Conservation (phyloP, 2,113 vertebrate species). For the Tetrax tetrax region DNA sequence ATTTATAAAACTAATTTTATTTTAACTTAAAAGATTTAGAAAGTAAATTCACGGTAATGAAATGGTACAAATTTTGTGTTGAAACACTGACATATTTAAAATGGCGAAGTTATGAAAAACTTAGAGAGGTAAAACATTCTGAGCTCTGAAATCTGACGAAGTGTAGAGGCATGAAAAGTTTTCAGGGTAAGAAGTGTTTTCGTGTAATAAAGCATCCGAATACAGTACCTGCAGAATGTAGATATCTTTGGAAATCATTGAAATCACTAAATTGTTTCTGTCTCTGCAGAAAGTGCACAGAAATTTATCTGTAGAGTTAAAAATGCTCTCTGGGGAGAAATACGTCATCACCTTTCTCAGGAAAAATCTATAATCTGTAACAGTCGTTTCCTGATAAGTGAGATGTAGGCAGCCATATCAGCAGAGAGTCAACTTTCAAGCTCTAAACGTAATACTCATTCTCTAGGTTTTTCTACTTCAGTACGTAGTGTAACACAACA, state of each 20-base stretch:
- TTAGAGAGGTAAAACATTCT: background rate
- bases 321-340: background rate
- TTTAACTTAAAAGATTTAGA: background rate
- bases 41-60: background rate
- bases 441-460: background rate
- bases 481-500: background rate
- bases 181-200: background rate
- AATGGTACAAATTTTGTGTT: background rate
- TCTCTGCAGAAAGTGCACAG: background rate
- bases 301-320: background rate
- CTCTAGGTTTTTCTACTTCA: background rate
- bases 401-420: background rate
- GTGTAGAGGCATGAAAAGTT: background rate
- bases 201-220: background rate
- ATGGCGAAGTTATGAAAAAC: background rate
- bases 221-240: background rate
- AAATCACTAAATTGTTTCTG: background rate
- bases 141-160: background rate
- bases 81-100: background rate
- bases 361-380: background rate
- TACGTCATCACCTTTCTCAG: background rate
- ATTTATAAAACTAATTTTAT: background rate
- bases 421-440: background rate
- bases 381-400: background rate
- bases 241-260: background rate